phyloP scores from a whole-genome alignment of 2,113 vertebrate species.

The Lepidothrix coronata region DNA sequence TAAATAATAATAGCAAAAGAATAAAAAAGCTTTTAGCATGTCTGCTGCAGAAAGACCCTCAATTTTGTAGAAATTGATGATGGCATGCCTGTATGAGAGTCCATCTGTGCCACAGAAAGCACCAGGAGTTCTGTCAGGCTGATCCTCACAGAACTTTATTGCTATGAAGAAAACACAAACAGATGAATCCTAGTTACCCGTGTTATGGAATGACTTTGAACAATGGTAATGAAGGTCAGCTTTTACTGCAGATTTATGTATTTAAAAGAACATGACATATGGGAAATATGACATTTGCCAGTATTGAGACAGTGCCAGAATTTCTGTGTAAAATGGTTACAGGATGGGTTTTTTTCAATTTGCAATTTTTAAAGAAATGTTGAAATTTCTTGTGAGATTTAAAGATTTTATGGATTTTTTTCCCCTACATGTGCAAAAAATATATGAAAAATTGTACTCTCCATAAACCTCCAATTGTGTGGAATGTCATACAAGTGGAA shows the following conservation, averaged over 20 bases:
- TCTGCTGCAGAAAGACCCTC: not conserved
- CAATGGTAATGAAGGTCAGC: slow-evolving; percentile 54
- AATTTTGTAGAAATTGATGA: not conserved
- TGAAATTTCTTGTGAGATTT: not conserved
- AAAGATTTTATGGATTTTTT: not conserved
- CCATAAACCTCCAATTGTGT: not conserved
- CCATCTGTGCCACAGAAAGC: not conserved
- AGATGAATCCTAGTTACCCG: slow-evolving; percentile 41
- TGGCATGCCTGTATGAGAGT: not conserved
- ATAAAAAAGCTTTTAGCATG: not conserved
- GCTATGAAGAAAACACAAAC: not conserved
- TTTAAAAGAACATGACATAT: slow-evolving; percentile 16
- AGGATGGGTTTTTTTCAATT: not conserved
- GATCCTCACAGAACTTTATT: slow-evolving; percentile 19
- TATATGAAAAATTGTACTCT: not conserved
- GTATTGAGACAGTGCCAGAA: slow-evolving; percentile 28
- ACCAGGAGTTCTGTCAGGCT: not conserved
- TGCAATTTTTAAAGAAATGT: not conserved
- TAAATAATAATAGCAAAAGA: not conserved
- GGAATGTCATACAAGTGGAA: not conserved
- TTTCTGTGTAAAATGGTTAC: slow-evolving; percentile 10
- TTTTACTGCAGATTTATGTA: slow-evolving; percentile 46
- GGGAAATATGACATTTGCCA: slow-evolving; percentile 27
- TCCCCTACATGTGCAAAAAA: not conserved
- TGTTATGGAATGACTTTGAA: slow-evolving; percentile 30